Base-by-base conservation (phyloP, 2,888 invertebrate species). In the Drosophila pseudotakahashii region DNA sequence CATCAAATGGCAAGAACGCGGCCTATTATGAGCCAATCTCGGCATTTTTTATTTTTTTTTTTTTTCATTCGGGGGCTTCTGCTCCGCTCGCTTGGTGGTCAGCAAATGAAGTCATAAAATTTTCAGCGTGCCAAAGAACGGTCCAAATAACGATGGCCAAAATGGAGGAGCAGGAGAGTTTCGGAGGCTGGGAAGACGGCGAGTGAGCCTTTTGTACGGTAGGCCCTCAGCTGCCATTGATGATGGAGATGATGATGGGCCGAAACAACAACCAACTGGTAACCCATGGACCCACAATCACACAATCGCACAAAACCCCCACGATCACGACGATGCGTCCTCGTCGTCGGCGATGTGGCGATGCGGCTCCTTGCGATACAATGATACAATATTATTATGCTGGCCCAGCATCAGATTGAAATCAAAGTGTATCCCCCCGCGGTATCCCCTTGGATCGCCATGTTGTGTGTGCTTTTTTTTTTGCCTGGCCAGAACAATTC, bases 101-200 rank as follows among this genome's bases (percentile, higher is more conserved):
- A 81, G 61, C 79, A 88, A 86, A 88, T 86, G 84, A 86, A 86
- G 86, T 86, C 86, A 86, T 86, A 86, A 86, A 88, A 89, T 88
- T 83, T 83, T 87, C 88, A 83, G 83, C 87, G 82, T 87, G 87
- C 82, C 82, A 83, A 87, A 87, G 84, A 53, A 54, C 41, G 45
- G 44, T 34, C 68, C 48, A 53, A 51, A 68, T 32, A 47, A 47
- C 30, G 30, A 44, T 14, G 62, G 69, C 73, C 62, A 64, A 52
- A 63, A 48, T 16, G 32, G 19, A 19, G 26, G 47, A 52, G 42
- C 53, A 44, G 54, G 42, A 69, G n/a, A 5, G 26, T 26, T 26
- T 26, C 11, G 16, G 44, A 7, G 42, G 32, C 14, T 44, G 7
- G 62, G 3, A 50, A 58, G 57, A 32, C 69, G 51, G 74, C 45